Evolutionary conservation across 2,797 vertebrate genomes (phyloP), one percentile per base, ranked within the genome.

Genomic region (Labroides dimidiatus): DNA sequence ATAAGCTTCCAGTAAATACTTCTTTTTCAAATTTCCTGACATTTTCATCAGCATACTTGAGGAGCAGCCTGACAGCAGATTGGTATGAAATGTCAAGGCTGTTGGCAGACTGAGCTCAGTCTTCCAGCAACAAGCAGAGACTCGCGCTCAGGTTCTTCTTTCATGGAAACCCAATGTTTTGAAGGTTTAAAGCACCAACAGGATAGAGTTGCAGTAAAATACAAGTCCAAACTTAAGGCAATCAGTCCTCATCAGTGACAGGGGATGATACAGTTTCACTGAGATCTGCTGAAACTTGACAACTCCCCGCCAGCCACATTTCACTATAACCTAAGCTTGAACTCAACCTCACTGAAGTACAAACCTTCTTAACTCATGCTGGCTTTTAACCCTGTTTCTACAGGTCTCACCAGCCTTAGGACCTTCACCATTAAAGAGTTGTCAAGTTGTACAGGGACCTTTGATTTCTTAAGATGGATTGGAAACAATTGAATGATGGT

Each of bases 261-360:
- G 53, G 54, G 68, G 55, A 67, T 15, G 77, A 57, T 70, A 66
- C 53, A 50, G 50, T 77, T 77, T 73, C 69, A 63, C 43, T 6
- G 21, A 70, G 64, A 78, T 74, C 24, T 75, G 85, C 72, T 65
- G 64, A 27, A 78, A 84, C 85, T 65, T 68, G 85, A 81, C 76
- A 20, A 47, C 0, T 54, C 41, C 60, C 64, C 39, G 36, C 24
- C 57, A 57, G 61, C 68, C 41, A 23, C 65, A 33, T 27, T 14
- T 60, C 64, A 39, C 60, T 72, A 50, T 73, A 63, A 81, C 85
- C 80, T 17, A 0, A 8, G n/a, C 59, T 43, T 81, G 36, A 84
- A 75, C 85, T 48, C 39, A 10, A 57, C 61, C 27, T 20, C 55
- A 11, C 44, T 23, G 55, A 0, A 4, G 13, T 6, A 45, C 27